Percentiles rank a stretch among this genome's conserved stretches.
Conservation (phyloP, 2,113 vertebrate species). For the Eretmochelys imbricata region DNA sequence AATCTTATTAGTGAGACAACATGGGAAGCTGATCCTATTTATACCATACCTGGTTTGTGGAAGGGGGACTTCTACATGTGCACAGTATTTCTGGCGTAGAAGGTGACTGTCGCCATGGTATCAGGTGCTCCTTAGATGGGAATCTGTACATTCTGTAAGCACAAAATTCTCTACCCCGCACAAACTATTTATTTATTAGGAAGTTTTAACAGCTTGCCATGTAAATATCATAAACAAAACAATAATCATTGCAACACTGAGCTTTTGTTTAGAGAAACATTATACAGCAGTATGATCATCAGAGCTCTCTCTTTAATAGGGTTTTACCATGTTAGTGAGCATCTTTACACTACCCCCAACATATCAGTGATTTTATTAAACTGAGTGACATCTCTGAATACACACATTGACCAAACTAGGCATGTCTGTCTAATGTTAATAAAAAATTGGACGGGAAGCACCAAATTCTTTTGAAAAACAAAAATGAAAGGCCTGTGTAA, state of each 20-base stretch:
- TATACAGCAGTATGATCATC: not conserved
- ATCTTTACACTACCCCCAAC: not conserved
- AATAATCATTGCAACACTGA: not conserved
- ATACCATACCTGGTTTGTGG: not conserved
- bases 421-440: not conserved
- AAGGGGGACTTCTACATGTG: not conserved
- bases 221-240: not conserved
- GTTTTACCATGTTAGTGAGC: not conserved
- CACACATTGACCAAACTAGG: not conserved
- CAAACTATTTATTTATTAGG: not conserved
- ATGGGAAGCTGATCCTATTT: not conserved
- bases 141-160: slow-evolving; percentile 11
- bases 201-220: not conserved
- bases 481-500: not conserved
- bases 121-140: not conserved
- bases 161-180: not conserved
- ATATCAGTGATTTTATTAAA: not conserved
- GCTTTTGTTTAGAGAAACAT: not conserved
- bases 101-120: not conserved
- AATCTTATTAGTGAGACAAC: not conserved
- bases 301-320: accelerated
- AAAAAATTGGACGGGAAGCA: not conserved
- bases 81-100: not conserved
- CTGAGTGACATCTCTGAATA: not conserved
- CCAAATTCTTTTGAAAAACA: not conserved